phyloP scores from a whole-genome alignment of 2,113 vertebrate genomes.

The Siniperca knerii region DNA sequence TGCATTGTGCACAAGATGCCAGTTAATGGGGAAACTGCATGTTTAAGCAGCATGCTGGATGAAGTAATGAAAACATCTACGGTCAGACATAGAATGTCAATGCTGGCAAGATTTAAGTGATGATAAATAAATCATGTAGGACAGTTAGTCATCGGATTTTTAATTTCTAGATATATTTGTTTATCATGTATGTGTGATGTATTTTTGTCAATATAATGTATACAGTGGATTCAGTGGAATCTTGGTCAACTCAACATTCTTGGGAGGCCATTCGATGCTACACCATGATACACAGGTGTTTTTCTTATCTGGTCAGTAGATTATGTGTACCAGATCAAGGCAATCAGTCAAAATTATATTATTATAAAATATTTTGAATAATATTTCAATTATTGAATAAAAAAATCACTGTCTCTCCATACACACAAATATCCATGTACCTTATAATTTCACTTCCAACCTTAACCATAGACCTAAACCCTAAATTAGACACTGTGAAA shows the following conservation, averaged over 20 bases:
- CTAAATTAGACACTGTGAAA: background rate
- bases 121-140: background rate
- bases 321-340: background rate
- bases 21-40: slow-evolving; percentile 10
- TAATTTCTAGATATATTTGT: background rate
- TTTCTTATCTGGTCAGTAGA: background rate
- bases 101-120: background rate
- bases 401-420: background rate
- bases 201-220: background rate
- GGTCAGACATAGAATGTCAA: slow-evolving; percentile 7
- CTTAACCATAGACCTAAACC: no score
- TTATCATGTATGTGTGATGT: background rate
- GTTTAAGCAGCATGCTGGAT: slow-evolving; percentile 17
- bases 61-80: background rate
- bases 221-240: background rate
- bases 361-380: background rate
- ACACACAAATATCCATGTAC: background rate
- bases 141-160: background rate
- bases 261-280: background rate
- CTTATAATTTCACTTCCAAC: background rate
- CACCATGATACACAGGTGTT: no score
- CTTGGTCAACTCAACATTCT: background rate
- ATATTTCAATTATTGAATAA: background rate
- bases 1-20: background rate
- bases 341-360: background rate